Percentiles rank a stretch among this genome's conserved stretches.
Evolutionary conservation across 2,888 invertebrate species (phyloP).

Genomic region (Piscicola geometra): DNA sequence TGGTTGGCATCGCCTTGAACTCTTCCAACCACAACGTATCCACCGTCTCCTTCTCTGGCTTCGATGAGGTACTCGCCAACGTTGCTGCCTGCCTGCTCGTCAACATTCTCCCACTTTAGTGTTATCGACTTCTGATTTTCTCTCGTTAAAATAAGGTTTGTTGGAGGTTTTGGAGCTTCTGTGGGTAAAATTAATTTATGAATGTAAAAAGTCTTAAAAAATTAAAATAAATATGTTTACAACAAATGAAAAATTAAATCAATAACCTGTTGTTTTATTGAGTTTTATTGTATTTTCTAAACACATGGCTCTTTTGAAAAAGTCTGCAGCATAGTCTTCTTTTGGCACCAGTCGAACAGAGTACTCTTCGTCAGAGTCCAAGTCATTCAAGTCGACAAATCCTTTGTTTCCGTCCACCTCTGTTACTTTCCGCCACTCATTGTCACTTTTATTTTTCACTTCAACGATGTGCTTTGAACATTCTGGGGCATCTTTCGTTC

Average conservation of each 20-base stretch:
- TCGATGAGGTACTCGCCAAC: conserved; percentile 7
- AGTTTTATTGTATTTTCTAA: conserved; percentile 1
- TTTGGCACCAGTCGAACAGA: conserved; percentile 6
- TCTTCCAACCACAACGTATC: conserved; percentile 26
- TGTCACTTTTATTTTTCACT: background rate
- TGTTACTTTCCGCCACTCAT: background rate
- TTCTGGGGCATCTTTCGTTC: background rate
- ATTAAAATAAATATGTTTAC: background rate
- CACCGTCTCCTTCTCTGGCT: conserved; percentile 13
- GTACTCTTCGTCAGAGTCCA: conserved; percentile 15
- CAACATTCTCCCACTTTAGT: conserved; percentile 6
- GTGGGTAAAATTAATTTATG: too few species aligned
- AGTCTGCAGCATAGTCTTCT: background rate
- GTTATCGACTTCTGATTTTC: background rate
- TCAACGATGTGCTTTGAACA: conserved; percentile 20
- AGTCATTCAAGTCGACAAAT: background rate
- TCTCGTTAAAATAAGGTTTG: background rate
- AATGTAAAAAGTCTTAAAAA: background rate
- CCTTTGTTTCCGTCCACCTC: background rate
- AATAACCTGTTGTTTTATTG: conserved; percentile 9
- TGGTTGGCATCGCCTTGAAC: background rate
- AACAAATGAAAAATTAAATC: background rate
- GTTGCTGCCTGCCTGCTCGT: background rate
- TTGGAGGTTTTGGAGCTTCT: conserved; percentile 4
- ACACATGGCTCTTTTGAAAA: conserved; percentile 10